phyloP scores from a whole-genome alignment of 2,113 vertebrate genomes.

The Oryzias javanicus region DNA sequence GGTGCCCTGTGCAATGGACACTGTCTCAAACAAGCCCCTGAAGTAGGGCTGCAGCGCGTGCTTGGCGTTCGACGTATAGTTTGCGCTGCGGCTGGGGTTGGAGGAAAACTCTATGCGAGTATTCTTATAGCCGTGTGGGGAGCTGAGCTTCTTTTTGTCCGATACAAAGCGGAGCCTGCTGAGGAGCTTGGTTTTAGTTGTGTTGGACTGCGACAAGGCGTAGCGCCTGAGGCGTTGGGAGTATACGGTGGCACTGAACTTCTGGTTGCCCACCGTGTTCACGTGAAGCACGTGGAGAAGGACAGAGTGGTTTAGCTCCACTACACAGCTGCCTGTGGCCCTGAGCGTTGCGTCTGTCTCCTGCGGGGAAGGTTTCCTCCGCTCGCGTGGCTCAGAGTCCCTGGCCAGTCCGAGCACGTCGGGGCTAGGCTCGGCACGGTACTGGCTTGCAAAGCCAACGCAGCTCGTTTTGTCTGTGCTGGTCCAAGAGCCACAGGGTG shows the following conservation, averaged over 20 bases:
- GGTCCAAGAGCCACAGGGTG: slow-evolving; percentile 1
- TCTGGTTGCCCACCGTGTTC: not conserved
- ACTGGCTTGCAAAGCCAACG: slow-evolving; percentile 8
- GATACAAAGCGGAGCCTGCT: slow-evolving; percentile 6
- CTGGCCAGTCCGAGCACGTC: not conserved
- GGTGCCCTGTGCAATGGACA: not conserved
- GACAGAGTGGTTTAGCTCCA: not conserved
- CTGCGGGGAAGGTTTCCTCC: not conserved
- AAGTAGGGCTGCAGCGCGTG: slow-evolving; percentile 3
- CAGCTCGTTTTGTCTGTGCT: not conserved
- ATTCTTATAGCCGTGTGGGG: slow-evolving; percentile 20
- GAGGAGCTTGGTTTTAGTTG: slow-evolving; percentile 3
- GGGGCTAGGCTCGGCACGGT: not conserved
- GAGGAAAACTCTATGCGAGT: slow-evolving; percentile 18
- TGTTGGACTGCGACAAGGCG: not conserved
- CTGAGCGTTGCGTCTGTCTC: not conserved
- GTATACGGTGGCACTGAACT: not conserved
- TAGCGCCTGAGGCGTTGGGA: not conserved
- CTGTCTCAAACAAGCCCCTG: slow-evolving; percentile 10
- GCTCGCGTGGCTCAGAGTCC: not conserved
- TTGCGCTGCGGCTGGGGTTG: slow-evolving; percentile 1
- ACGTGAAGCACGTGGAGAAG: slow-evolving; percentile 6
- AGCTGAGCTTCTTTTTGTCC: slow-evolving; percentile 8
- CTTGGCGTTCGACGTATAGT: slow-evolving; percentile 3
- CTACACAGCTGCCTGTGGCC: not conserved